Evolutionary conservation across 2,113 vertebrate species (phyloP).

Genomic region (Lophius piscatorius): DNA sequence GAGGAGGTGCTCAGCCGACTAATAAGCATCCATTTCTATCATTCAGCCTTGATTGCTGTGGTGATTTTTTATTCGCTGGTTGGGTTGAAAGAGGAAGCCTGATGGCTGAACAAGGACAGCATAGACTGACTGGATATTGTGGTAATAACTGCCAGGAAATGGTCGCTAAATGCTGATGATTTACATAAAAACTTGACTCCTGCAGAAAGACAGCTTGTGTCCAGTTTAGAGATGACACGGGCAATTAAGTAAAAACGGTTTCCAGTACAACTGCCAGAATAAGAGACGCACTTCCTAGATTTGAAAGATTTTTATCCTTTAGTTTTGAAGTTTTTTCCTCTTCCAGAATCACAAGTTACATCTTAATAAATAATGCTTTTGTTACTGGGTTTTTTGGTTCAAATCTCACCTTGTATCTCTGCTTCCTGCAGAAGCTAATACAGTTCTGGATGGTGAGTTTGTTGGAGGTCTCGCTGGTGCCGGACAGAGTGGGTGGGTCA

Average conservation of each 20-base stretch:
- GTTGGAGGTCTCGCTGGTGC: conserved; percentile 90
- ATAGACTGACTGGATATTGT: conserved; percentile 8
- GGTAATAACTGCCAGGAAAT: conserved; percentile 34
- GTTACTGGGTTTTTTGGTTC: not conserved
- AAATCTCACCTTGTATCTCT: conserved; percentile 89
- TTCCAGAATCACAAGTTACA: no score
- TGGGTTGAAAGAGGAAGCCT: conserved; percentile 34
- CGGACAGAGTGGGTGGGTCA: conserved; percentile 90
- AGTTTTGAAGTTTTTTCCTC: no score
- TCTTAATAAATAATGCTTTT: no score
- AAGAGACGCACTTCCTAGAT: not conserved
- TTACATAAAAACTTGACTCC: conserved; percentile 19
- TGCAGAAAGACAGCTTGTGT: not conserved
- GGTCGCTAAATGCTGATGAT: conserved; percentile 23
- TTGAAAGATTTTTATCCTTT: rapidly evolving
- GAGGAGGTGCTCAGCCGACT: conserved; percentile 47
- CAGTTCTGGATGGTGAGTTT: conserved; percentile 96
- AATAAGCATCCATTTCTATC: conserved; percentile 63
- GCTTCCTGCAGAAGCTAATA: conserved; percentile 92
- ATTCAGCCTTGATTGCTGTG: conserved; percentile 54
- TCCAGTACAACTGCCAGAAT: not conserved
- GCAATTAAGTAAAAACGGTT: not conserved
- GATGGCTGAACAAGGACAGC: conserved; percentile 40
- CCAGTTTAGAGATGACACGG: conserved; percentile 13
- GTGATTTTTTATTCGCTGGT: conserved; percentile 45